These are phyloP conservation scores for Lindbergichthys nudifrons DNA, from an alignment of 2,797 vertebrate species.

Conservation along the genomic window DNA sequence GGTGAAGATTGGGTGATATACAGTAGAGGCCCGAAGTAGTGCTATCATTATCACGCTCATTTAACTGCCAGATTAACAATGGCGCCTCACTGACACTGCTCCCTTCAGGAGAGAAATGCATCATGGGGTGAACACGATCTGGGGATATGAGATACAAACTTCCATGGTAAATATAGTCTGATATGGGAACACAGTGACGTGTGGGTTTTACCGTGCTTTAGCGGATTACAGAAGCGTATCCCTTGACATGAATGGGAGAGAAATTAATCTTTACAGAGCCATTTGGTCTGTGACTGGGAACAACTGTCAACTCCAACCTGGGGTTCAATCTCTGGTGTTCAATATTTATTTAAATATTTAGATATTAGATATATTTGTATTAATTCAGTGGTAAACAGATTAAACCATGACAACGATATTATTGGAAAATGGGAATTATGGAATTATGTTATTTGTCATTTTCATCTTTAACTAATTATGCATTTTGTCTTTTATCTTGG, in stretches of 20 bases:
- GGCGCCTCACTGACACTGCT: constrained; percentile 26
- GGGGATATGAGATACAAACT: neutral
- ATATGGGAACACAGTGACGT: constrained; percentile 15
- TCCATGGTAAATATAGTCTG: constrained; percentile 8
- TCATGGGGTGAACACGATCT: constrained; percentile 44
- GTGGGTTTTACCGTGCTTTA: constrained; percentile 3
- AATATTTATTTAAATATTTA: too few species aligned
- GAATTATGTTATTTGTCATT: too few species aligned
- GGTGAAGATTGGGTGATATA: constrained; percentile 28
- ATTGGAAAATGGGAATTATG: too few species aligned
- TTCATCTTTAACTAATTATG: too few species aligned
- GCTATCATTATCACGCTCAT: constrained; percentile 26
- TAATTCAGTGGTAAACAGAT: too few species aligned
- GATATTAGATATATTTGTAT: too few species aligned
- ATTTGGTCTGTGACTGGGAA: constrained; percentile 17
- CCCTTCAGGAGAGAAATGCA: constrained; percentile 28
- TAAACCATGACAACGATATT: too few species aligned
- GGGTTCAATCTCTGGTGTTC: too few species aligned
- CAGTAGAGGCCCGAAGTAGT: constrained; percentile 25
- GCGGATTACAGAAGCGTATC: constrained; percentile 7
- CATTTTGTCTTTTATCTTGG: too few species aligned
- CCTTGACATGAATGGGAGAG: constrained; percentile 1
- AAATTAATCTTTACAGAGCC: constrained; percentile 11
- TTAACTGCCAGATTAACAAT: constrained; percentile 48
- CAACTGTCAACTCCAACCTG: neutral